Conservation (phyloP, 2,797 vertebrate genomes). For the Gymnocypris eckloni region DNA sequence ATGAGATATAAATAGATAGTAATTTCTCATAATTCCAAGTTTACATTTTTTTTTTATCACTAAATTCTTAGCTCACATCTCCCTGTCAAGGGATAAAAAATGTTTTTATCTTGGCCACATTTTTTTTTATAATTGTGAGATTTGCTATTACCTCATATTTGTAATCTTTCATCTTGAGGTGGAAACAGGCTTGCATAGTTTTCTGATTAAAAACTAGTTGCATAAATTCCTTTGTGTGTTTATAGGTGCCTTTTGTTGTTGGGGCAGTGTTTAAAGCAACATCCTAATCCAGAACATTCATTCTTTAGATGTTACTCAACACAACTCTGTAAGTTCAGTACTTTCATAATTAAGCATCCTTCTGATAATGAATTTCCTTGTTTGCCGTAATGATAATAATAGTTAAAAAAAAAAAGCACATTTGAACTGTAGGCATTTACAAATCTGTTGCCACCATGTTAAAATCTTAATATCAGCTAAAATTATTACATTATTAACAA, state of each 20-base stretch:
- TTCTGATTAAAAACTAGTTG: slow-evolving; percentile 3
- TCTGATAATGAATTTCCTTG: slow-evolving; percentile 86
- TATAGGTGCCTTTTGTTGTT: slow-evolving; percentile 2
- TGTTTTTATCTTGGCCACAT: no score
- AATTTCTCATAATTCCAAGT: no score
- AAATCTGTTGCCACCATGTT: slow-evolving; percentile 91
- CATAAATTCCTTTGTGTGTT: not conserved
- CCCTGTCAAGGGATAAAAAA: not conserved
- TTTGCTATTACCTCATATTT: not conserved
- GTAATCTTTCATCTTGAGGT: not conserved
- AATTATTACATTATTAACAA: slow-evolving; percentile 97
- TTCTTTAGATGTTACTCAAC: slow-evolving; percentile 79
- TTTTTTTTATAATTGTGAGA: no score
- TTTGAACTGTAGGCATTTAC: slow-evolving; percentile 87
- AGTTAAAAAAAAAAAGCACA: slow-evolving; percentile 83
- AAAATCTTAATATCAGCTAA: slow-evolving; percentile 92
- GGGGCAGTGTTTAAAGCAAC: slow-evolving; percentile 25
- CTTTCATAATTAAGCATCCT: slow-evolving; percentile 83
- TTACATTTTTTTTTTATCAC: no score
- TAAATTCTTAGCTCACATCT: no score
- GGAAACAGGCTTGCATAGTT: not conserved
- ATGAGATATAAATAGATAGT: no score
- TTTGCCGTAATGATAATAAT: slow-evolving; percentile 60
- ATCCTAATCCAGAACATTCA: not conserved
- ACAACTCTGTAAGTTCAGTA: slow-evolving; percentile 83